phyloP scores from a whole-genome alignment of 2,888 invertebrate species.

The Pycnomerus fuliginosus region DNA sequence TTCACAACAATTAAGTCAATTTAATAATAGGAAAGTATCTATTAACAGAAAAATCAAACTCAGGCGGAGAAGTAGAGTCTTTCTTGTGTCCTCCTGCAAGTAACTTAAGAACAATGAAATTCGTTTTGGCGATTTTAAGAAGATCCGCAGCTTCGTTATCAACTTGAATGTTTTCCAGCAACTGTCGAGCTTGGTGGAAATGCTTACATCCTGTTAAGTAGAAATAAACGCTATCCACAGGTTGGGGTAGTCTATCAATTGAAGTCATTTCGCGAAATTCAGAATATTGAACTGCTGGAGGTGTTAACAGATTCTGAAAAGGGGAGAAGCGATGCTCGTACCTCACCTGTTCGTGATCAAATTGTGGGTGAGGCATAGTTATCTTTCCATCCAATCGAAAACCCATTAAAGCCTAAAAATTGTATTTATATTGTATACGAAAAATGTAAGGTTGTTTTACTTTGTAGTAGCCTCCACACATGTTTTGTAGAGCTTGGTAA shows the following conservation, averaged over 20 bases:
- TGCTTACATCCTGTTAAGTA: constrained; percentile 87
- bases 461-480: constrained; percentile 95
- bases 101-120: constrained; percentile 92
- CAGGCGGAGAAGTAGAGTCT: constrained; percentile 79
- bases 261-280: constrained; percentile 86
- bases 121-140: constrained; percentile 90
- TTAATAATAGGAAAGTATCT: constrained; percentile 91
- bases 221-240: constrained; percentile 58
- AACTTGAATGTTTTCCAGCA: constrained; percentile 79
- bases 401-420: constrained; percentile 78
- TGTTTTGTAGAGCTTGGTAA: constrained; percentile 88
- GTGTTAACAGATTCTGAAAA: constrained; percentile 80
- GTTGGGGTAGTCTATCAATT: constrained; percentile 59
- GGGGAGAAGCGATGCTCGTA: constrained; percentile 94
- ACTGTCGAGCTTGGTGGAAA: constrained; percentile 86
- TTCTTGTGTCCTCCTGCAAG: constrained; percentile 90
- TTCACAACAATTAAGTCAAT: constrained; percentile 45
- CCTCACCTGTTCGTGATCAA: constrained; percentile 91
- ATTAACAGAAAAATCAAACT: constrained; percentile 89
- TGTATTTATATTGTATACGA: too few relatives aligned
- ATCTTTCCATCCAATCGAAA: constrained; percentile 87
- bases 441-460: too few relatives aligned
- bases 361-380: constrained; percentile 79
- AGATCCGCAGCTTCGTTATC: constrained; percentile 81
- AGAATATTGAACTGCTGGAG: constrained; percentile 87